A percentile compares a stretch with the other conserved stretches of the same genome.
Evolutionary conservation across 2,797 vertebrate species (phyloP).

Genomic region (Telmatherina bonti): DNA sequence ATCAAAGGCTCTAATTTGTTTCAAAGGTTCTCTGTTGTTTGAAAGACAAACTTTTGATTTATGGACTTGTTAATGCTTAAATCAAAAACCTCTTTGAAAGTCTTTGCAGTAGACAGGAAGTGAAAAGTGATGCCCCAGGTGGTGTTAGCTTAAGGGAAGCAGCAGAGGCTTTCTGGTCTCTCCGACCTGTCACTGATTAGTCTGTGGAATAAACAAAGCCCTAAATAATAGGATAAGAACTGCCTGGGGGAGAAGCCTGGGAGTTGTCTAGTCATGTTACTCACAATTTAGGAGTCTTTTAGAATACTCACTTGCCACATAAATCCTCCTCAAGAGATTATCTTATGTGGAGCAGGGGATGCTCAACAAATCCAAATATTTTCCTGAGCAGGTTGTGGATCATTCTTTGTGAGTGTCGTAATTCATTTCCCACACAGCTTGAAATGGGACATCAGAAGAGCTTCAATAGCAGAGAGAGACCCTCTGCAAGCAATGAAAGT

Average conservation of each 20-base stretch:
- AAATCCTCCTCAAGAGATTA: conserved; percentile 84
- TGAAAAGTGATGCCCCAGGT: conserved; percentile 69
- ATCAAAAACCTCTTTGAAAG: conserved; percentile 48
- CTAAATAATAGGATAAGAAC: conserved; percentile 82
- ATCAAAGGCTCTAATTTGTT: conserved; percentile 53
- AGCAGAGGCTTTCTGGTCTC: conserved; percentile 57
- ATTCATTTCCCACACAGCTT: conserved; percentile 76
- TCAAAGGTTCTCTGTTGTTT: conserved; percentile 50
- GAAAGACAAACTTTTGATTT: conserved; percentile 57
- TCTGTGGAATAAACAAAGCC: conserved; percentile 81
- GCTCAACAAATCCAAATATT: conserved; percentile 85
- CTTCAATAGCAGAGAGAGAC: conserved; percentile 66
- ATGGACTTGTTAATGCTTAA: conserved; percentile 56
- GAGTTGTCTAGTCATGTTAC: conserved; percentile 83
- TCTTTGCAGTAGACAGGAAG: conserved; percentile 64
- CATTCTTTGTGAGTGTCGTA: conserved; percentile 75
- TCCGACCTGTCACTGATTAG: conserved; percentile 80
- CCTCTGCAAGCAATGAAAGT: conserved; percentile 67
- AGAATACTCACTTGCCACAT: conserved; percentile 81
- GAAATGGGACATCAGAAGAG: conserved; percentile 68
- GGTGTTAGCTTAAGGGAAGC: conserved; percentile 65
- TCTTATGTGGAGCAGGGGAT: conserved; percentile 79
- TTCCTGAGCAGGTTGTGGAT: conserved; percentile 82
- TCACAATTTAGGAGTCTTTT: conserved; percentile 83
- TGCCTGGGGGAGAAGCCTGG: conserved; percentile 70